phyloP scores from a whole-genome alignment of 2,888 invertebrate species.

The Stictocephala bisonia region DNA sequence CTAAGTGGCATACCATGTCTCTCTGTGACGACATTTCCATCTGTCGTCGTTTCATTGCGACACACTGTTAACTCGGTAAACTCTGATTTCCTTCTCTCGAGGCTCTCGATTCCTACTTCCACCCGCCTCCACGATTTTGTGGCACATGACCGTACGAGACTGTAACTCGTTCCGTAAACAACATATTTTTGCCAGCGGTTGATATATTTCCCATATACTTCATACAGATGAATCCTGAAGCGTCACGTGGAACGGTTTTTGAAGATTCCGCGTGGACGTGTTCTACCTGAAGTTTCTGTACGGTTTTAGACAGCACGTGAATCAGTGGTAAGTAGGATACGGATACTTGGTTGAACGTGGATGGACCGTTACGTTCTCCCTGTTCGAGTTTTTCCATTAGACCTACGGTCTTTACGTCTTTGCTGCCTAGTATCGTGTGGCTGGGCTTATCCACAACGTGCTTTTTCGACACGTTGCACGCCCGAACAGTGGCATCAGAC shows the following conservation, averaged over 20 bases:
- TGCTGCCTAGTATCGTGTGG: background rate
- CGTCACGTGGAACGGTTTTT: background rate
- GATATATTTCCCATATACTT: background rate
- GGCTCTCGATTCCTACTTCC: too few relatives aligned
- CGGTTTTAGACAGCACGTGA: background rate
- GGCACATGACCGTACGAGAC: conserved; percentile 1
- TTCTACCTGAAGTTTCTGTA: conserved; percentile 21
- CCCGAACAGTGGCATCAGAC: too few relatives aligned
- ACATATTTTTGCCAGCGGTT: conserved; percentile 9
- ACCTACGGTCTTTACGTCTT: background rate
- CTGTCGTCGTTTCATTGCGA: background rate
- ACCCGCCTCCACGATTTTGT: background rate
- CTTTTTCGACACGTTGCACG: too few relatives aligned
- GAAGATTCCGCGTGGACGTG: conserved; percentile 13
- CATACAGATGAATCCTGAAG: background rate
- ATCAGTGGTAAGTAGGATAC: background rate
- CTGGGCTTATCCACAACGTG: background rate
- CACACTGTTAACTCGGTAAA: background rate
- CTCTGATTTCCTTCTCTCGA: too few relatives aligned
- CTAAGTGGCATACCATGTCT: background rate
- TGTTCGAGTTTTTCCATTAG: background rate
- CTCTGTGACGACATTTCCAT: background rate
- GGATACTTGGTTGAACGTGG: background rate
- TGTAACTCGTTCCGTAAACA: background rate
- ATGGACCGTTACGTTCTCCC: background rate